Percentiles rank a stretch among this genome's conserved stretches.
Conservation (phyloP, 1,140 invertebrate genomes). For the Zaprionus ghesquierei region DNA sequence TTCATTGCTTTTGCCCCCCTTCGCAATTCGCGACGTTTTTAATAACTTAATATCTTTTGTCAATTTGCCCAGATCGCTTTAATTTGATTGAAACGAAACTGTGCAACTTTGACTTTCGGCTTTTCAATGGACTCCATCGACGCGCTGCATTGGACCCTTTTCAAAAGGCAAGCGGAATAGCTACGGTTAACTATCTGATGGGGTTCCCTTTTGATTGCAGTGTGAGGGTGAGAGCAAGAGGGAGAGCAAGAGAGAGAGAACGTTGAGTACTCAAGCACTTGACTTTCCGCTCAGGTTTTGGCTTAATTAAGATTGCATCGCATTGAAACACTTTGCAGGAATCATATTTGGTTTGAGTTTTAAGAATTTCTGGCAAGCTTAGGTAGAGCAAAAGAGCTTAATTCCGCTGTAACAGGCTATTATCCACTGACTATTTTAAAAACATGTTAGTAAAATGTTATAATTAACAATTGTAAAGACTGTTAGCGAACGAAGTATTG, state of each 20-base stretch:
- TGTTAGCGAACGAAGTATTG: too few relatives aligned
- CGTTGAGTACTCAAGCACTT: neutral
- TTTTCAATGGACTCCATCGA: slow-evolving; percentile 24
- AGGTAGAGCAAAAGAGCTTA: neutral
- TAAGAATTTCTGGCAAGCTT: too few relatives aligned
- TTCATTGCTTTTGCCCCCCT: neutral
- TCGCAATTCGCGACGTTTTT: slow-evolving; percentile 45
- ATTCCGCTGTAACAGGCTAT: neutral
- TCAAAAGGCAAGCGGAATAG: slow-evolving; percentile 6
- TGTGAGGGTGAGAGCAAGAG: too few relatives aligned
- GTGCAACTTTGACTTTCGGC: slow-evolving; percentile 41
- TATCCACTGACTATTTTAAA: neutral
- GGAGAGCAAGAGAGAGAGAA: neutral
- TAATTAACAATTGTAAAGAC: neutral
- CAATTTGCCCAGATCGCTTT: slow-evolving; percentile 49
- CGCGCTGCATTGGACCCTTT: neutral
- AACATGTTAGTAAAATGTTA: neutral
- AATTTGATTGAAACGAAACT: slow-evolving; percentile 73
- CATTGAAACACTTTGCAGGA: neutral
- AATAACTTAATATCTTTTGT: slow-evolving; percentile 79
- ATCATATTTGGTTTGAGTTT: too few relatives aligned
- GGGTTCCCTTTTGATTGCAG: neutral
- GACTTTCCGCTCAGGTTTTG: neutral
- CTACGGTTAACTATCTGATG: slow-evolving; percentile 18
- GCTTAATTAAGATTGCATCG: neutral